Base-by-base conservation (phyloP, 2,113 vertebrate genomes). In the Peromyscus californicus region DNA sequence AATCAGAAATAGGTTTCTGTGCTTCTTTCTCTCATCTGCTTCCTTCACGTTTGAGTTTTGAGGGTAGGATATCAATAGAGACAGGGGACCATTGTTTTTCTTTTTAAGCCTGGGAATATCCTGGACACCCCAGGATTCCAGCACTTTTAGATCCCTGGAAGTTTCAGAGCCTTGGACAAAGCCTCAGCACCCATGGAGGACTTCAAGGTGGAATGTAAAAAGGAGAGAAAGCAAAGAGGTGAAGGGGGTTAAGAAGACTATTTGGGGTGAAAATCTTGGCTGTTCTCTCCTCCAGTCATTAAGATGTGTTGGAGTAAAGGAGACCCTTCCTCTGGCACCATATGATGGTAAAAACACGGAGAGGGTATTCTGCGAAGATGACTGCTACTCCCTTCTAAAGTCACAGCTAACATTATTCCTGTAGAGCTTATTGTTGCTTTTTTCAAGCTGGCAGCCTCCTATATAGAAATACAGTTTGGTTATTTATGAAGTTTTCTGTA, bases 251-350 rank as follows among this genome's bases (percentile, higher is more conserved):
- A 39, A 4, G 61, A 26, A 63, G 75, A 91, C 16, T 75, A 17
- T 7, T 90, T 39, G 42, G 97, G 93, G 80, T 96, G 97, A 95
- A 93, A 87, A 69, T 39, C 67, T 88, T 95, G 95, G 4, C 7
- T 93, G 89, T 97, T 97, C 98, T 97, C 97, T 98, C 90, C 96
- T 67, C 5, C 36, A 65, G 63, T 67, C 36, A 59, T 48, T 78
- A 51, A 84, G 61, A 84, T 39, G 15, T 79, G n/a, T 67, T 84
- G 48, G 19, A 17, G 42, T 33, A 33, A 87, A n/a, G 11, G 45
- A 10, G 12, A 48, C 31, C 67, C n/a, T 90, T 89, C 76, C 57
- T 57, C 82, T 39, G 54, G 31, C 7, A n/a, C 16, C 15, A 59
- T 31, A 0, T 6, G 36, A 33, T 85, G 59, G 29, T 54, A 82